A percentile compares a stretch with the other conserved stretches of the same genome.
These are phyloP conservation scores for Pavo muticus DNA, from an alignment of 2,113 vertebrate genomes.

Conservation along the genomic window DNA sequence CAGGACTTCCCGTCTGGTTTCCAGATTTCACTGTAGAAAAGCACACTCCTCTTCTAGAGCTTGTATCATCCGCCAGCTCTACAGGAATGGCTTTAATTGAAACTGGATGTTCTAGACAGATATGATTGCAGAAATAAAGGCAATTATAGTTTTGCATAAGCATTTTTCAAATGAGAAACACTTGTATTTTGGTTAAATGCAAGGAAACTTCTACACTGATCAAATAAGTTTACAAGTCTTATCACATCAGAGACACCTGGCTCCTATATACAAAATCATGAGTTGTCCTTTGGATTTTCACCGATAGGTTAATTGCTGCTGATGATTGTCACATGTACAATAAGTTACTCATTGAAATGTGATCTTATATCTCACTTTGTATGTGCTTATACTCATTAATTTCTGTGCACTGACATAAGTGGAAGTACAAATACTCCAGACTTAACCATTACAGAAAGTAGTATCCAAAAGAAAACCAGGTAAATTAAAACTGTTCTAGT, in stretches of 20 bases:
- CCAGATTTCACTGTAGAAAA: background rate
- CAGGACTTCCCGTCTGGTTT: background rate
- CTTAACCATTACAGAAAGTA: background rate
- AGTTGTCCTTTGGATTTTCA: background rate
- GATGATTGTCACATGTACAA: background rate
- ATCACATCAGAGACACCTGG: background rate
- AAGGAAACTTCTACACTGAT: background rate
- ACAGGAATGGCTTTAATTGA: background rate
- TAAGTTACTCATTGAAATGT: background rate
- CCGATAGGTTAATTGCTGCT: background rate
- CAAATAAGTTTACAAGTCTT: background rate
- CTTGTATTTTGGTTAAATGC: background rate
- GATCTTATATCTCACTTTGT: background rate
- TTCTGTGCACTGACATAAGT: background rate
- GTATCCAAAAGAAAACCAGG: background rate
- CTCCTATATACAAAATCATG: background rate
- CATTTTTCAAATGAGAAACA: background rate
- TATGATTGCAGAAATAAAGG: background rate
- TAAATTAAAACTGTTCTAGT: background rate
- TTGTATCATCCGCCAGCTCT: background rate
- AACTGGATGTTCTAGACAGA: background rate
- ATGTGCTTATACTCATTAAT: background rate
- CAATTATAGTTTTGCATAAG: background rate
- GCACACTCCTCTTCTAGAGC: background rate
- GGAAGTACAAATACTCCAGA: background rate